Base-by-base conservation (phyloP, 2,113 vertebrate species). In the Grallaria varia region DNA sequence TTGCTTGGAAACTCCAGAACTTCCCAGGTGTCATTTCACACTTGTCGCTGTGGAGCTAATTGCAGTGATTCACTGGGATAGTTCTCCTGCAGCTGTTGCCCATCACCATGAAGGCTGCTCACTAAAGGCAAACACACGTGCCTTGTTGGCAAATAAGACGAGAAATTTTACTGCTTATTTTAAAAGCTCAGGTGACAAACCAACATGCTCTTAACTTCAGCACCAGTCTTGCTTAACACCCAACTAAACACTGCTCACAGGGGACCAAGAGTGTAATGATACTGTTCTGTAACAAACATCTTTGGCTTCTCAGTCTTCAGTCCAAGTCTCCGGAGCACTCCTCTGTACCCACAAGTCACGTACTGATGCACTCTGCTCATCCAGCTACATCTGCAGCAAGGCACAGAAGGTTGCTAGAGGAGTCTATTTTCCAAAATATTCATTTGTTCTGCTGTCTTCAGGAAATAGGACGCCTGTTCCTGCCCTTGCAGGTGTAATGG, bases 401-500 rank as follows among this genome's bases (percentile, higher is more conserved):
- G 53, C 37, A 50, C 39, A 71, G 30, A n/a, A 67, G 33, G 35
- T 8, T 78, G 33, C 66, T 74, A 39, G 47, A 89, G 33, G 49
- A 85, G 25, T 37, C 31, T 64, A 4, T 88, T 95, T 73, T 83
- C 90, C 44, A 73, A 90, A 93, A 93, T 69, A 56, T 79, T 60
- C 19, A 85, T 96, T 91, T 90, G 8, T 75, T 87, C 53, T 85
- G n/a, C 85, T 83, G 82, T 85, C 82, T 85, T 56, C 78, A 27
- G 78, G 90, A 94, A 85, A 94, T 69, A 90, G 53, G 45, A 79
- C 76, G 40, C 28, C 78, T 76, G 8, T 76, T 93, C 58, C 94
- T 76, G 75, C 66, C 56, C 74, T 75, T 78, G 66, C 66, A 89
- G 64, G 28, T 92, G 10, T 79, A 89, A 94, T 69, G 37, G 87